phyloP scores from a whole-genome alignment of 2,888 invertebrate species.

The Melikaiella ostensackeni region DNA sequence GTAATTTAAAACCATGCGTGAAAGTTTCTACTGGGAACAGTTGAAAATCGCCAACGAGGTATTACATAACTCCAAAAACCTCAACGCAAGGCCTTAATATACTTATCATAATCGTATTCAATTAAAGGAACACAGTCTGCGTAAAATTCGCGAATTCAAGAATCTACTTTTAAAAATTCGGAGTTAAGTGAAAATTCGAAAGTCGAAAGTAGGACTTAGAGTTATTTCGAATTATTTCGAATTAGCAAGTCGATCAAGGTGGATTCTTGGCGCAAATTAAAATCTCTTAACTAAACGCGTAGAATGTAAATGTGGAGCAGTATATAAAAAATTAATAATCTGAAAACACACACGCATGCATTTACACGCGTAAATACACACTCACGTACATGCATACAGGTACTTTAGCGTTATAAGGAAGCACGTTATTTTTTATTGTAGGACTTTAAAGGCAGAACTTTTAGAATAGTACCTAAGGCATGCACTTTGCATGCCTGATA shows the following conservation, averaged over 20 bases:
- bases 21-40: slow-evolving; percentile 54
- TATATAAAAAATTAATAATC: slow-evolving; percentile 25
- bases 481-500: slow-evolving; percentile 30
- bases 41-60: slow-evolving; percentile 63
- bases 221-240: neutral
- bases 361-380: slow-evolving; percentile 37
- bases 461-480: slow-evolving; percentile 7
- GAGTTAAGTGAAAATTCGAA: neutral
- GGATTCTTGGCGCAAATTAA: slow-evolving; percentile 17
- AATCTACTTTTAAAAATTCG: slow-evolving; percentile 9
- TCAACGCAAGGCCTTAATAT: slow-evolving; percentile 71
- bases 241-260: neutral
- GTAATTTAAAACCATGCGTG: neutral
- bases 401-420: slow-evolving; percentile 45
- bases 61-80: slow-evolving; percentile 62
- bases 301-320: slow-evolving; percentile 22
- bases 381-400: slow-evolving; percentile 39
- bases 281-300: slow-evolving; percentile 25
- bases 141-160: slow-evolving; percentile 12
- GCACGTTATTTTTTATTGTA: slow-evolving; percentile 50
- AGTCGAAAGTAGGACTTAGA: neutral
- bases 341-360: slow-evolving; percentile 26
- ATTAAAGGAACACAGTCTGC: slow-evolving; percentile 35
- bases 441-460: slow-evolving; percentile 42
- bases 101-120: slow-evolving; percentile 64